Percentiles rank a stretch among this genome's conserved stretches.
Evolutionary conservation across 1,140 invertebrate species (phyloP).

Genomic region (Drosophila erecta): DNA sequence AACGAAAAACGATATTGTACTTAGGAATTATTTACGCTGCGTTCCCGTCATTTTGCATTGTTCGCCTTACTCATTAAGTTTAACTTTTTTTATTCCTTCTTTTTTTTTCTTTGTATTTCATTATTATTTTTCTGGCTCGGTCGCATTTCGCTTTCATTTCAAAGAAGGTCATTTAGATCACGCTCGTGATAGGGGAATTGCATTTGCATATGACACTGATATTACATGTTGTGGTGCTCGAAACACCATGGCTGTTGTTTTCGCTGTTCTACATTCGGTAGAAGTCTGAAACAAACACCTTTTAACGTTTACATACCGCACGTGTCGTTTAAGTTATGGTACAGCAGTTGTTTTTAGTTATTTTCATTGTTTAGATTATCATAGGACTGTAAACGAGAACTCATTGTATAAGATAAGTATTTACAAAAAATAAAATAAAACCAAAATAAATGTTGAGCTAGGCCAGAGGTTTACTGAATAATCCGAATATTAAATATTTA

Average conservation of each 20-base stretch:
- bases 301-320: constrained; percentile 64
- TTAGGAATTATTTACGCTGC: constrained; percentile 63
- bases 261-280: constrained; percentile 33
- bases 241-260: constrained; percentile 32
- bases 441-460: constrained; percentile 1
- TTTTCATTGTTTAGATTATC: constrained; percentile 53
- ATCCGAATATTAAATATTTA: neutral
- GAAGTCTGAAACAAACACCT: constrained; percentile 64
- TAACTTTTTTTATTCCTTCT: too few species aligned
- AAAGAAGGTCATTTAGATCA: constrained; percentile 75
- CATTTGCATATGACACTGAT: constrained; percentile 66
- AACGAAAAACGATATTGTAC: constrained; percentile 47
- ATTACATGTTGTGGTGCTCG: constrained; percentile 25
- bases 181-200: constrained; percentile 67
- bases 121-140: constrained; percentile 20
- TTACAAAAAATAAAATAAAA: constrained; percentile 48
- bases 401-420: constrained; percentile 44
- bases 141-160: constrained; percentile 41
- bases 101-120: constrained; percentile 9
- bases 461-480: neutral
- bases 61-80: constrained; percentile 24
- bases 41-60: constrained; percentile 41
- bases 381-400: constrained; percentile 56
- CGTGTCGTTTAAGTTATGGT: constrained; percentile 52
- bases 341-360: constrained; percentile 58